Evolutionary conservation across 2,797 vertebrate species (phyloP).

Genomic region (Margarornis squamiger): DNA sequence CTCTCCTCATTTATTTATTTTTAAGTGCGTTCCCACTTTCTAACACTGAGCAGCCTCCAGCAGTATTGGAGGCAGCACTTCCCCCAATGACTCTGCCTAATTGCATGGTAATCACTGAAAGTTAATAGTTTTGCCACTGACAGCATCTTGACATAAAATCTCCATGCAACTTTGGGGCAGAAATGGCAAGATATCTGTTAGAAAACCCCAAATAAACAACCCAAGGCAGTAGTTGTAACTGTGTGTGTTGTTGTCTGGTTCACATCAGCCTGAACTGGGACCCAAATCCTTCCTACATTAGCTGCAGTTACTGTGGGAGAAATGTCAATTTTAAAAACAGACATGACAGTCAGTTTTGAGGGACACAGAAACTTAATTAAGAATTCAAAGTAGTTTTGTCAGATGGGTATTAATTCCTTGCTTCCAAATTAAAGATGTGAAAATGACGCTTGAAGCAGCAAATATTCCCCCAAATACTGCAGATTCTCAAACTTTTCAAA

Average conservation of each 20-base stretch:
- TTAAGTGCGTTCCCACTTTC: slow-evolving; percentile 15
- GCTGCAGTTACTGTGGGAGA: not conserved
- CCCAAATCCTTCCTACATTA: rapidly evolving
- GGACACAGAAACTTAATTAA: not conserved
- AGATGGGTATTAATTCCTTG: not conserved
- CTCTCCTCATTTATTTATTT: slow-evolving; percentile 47
- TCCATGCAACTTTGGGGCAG: not conserved
- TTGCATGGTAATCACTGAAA: not conserved
- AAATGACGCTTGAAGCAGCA: not conserved
- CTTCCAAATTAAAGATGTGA: not conserved
- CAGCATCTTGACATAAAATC: not conserved
- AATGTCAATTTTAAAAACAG: not conserved
- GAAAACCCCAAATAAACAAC: not conserved
- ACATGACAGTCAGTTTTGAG: not conserved
- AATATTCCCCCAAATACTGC: not conserved
- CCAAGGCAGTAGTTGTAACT: not conserved
- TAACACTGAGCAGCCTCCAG: slow-evolving; percentile 20
- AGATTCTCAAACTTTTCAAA: not conserved
- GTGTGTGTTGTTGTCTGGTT: not conserved
- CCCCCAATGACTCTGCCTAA: not conserved
- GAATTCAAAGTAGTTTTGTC: not conserved
- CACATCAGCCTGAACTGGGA: not conserved
- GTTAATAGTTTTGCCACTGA: slow-evolving; percentile 13
- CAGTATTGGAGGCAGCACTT: not conserved
- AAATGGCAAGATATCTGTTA: not conserved